Conservation (phyloP, 2,888 invertebrate genomes). For the Myopa tessellatipennis region DNA sequence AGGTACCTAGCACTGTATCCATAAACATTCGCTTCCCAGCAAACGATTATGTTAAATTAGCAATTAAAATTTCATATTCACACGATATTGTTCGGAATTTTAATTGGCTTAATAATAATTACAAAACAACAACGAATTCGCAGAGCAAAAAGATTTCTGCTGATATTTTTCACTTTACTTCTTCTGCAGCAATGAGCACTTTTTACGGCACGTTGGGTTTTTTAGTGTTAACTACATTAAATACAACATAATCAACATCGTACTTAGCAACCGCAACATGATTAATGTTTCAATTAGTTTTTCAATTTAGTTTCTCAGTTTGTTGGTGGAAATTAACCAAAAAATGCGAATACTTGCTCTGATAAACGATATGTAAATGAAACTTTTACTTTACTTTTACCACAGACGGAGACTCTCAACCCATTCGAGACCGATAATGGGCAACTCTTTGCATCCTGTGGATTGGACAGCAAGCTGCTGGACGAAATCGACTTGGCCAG, state of each 20-base stretch:
- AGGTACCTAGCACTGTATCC: neutral
- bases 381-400: constrained; percentile 29
- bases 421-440: constrained; percentile 83
- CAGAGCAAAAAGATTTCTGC: neutral
- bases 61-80: constrained; percentile 13
- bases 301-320: neutral
- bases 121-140: neutral
- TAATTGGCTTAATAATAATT: constrained; percentile 12
- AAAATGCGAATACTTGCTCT: too few species aligned
- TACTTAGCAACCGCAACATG: neutral
- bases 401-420: constrained; percentile 88
- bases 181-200: constrained; percentile 43
- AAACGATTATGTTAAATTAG: constrained; percentile 10
- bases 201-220: constrained; percentile 2
- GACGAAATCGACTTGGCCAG: constrained; percentile 69
- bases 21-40: neutral
- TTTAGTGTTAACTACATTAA: neutral
- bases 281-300: neutral
- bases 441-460: constrained; percentile 72
- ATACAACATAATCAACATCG: neutral
- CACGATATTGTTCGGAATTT: constrained; percentile 18
- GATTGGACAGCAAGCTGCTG: constrained; percentile 71
- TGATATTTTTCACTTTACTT: constrained; percentile 17
- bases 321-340: too few species aligned
- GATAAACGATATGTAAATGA: too few species aligned